Evolutionary conservation across 2,888 invertebrate species (phyloP).

Genomic region (Scaptomyza cyrtandrae): DNA sequence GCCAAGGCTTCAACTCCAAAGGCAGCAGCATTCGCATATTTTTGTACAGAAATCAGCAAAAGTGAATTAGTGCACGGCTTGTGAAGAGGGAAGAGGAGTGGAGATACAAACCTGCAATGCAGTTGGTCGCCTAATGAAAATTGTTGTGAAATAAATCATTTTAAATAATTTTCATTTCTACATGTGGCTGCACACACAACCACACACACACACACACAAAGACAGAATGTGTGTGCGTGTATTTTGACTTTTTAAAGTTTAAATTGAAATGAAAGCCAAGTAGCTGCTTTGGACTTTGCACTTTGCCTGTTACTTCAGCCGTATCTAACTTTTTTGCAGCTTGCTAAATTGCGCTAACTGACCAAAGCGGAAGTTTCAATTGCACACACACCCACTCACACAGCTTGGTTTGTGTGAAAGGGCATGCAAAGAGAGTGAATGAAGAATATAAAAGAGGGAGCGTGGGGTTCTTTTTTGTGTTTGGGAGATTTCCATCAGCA

Average conservation of each 20-base stretch:
- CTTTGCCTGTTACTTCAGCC: slow-evolving; percentile 79
- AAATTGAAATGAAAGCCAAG: slow-evolving; percentile 79
- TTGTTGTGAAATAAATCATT: slow-evolving; percentile 79
- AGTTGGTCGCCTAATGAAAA: slow-evolving; percentile 74
- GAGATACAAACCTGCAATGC: slow-evolving; percentile 63
- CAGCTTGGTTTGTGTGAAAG: slow-evolving; percentile 20
- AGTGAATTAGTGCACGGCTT: slow-evolving; percentile 71
- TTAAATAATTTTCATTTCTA: slow-evolving; percentile 75
- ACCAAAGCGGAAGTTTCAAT: slow-evolving; percentile 80
- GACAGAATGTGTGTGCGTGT: slow-evolving; percentile 10
- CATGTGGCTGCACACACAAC: slow-evolving; percentile 56
- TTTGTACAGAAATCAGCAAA: slow-evolving; percentile 71
- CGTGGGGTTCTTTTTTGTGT: not conserved
- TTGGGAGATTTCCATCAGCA: slow-evolving; percentile 47
- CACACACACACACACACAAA: slow-evolving; percentile 1
- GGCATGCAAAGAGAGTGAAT: slow-evolving; percentile 34
- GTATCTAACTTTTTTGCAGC: slow-evolving; percentile 76
- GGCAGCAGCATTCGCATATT: slow-evolving; percentile 63
- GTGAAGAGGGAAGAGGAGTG: not conserved
- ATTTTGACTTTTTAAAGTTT: slow-evolving; percentile 62
- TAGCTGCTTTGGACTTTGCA: slow-evolving; percentile 77
- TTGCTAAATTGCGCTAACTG: slow-evolving; percentile 80
- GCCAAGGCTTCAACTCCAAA: slow-evolving; percentile 24
- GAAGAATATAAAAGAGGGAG: not conserved
- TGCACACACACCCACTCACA: slow-evolving; percentile 50